phyloP scores from a whole-genome alignment of 2,888 invertebrate genomes.

The Physocephala rufipes region DNA sequence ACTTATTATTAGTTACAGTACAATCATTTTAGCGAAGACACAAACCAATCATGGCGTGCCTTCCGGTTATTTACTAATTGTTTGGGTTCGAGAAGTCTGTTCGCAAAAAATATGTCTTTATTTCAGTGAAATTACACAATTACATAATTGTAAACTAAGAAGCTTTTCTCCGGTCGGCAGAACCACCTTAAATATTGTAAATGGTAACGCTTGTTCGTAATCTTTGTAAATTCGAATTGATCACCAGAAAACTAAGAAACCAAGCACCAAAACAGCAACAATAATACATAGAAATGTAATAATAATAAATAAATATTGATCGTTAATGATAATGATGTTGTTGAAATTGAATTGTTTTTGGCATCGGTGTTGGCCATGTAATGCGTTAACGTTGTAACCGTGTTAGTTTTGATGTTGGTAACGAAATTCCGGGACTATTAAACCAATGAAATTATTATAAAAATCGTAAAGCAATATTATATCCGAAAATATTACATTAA shows the following conservation, averaged over 20 bases:
- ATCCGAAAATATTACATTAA: background rate
- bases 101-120: background rate
- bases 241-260: background rate
- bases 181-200: conserved; percentile 66
- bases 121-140: too few species aligned
- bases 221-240: conserved; percentile 27
- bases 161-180: conserved; percentile 61
- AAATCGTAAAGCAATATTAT: too few species aligned
- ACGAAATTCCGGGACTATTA: too few species aligned
- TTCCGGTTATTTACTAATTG: too few species aligned
- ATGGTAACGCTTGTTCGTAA: too few species aligned
- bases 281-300: background rate
- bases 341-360: conserved; percentile 27
- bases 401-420: conserved; percentile 25
- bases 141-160: background rate
- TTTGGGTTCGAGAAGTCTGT: background rate
- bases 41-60: background rate
- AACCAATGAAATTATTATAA: too few species aligned
- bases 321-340: too few species aligned
- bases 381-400: conserved; percentile 22
- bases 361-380: conserved; percentile 27
- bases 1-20: too few species aligned
- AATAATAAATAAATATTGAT: conserved; percentile 2
- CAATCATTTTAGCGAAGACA: background rate
- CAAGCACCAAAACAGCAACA: conserved; percentile 2